phyloP scores from a whole-genome alignment of 2,888 invertebrate genomes.

The Thera britannica region DNA sequence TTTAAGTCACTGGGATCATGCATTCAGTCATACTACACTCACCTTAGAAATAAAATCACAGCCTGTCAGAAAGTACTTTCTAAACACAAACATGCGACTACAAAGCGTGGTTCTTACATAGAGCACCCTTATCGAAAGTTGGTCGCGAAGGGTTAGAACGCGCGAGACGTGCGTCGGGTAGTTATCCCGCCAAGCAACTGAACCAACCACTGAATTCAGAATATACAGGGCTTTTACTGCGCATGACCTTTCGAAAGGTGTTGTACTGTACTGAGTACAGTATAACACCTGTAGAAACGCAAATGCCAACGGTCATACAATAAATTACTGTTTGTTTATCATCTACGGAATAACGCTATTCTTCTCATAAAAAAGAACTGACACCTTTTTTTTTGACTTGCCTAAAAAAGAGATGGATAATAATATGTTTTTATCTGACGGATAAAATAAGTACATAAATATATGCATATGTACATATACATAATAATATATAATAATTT shows the following conservation, averaged over 20 bases:
- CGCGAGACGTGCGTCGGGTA: constrained; percentile 55
- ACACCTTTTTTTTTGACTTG: too few species aligned
- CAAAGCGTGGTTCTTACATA: constrained; percentile 69
- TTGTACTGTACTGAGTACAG: neutral
- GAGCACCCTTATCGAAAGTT: constrained; percentile 67
- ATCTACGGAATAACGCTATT: too few species aligned
- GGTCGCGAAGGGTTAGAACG: constrained; percentile 50
- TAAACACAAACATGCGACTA: constrained; percentile 79
- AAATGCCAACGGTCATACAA: neutral
- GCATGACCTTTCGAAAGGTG: constrained; percentile 46
- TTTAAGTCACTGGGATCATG: constrained; percentile 46
- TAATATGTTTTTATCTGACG: too few species aligned
- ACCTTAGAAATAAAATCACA: constrained; percentile 62
- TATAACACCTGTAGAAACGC: neutral
- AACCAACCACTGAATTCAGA: constrained; percentile 33
- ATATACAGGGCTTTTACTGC: constrained; percentile 40
- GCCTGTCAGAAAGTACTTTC: constrained; percentile 67
- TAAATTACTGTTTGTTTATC: too few species aligned
- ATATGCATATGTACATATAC: too few species aligned
- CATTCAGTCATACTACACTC: constrained; percentile 59
- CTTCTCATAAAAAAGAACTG: too few species aligned
- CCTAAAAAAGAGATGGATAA: too few species aligned
- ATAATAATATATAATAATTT: too few species aligned
- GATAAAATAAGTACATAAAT: too few species aligned
- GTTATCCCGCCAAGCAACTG: constrained; percentile 67